A percentile compares a stretch with the other conserved stretches of the same genome.
Evolutionary conservation across 2,113 vertebrate genomes (phyloP).

Genomic region (Oncorhynchus keta): DNA sequence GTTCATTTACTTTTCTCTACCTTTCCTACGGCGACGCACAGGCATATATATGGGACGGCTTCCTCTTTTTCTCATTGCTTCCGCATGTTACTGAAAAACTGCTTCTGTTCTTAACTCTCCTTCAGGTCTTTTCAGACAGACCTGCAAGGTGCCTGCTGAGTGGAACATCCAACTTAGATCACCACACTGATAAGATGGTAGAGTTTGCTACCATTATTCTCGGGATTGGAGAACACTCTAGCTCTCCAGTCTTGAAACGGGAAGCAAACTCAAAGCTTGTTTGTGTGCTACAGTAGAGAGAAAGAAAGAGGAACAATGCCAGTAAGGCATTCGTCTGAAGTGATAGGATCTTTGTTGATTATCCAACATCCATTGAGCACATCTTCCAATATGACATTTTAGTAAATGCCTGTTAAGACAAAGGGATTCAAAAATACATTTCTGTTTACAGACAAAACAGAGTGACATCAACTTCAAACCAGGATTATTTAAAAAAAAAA

Average conservation of each 20-base stretch:
- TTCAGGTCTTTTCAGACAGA: conserved; percentile 16
- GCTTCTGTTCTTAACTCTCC: conserved; percentile 21
- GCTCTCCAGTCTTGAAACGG: not conserved
- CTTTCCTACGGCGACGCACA: conserved; percentile 14
- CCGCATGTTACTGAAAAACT: conserved; percentile 12
- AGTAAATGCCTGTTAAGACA: conserved; percentile 8
- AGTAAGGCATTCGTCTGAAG: not conserved
- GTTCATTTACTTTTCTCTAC: conserved; percentile 20
- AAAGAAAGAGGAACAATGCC: not conserved
- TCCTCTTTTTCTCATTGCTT: conserved; percentile 15
- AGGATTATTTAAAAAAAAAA: not conserved
- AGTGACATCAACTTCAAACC: not conserved
- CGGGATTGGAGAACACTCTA: not conserved
- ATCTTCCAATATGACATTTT: not conserved
- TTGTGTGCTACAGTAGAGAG: not conserved
- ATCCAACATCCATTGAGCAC: not conserved
- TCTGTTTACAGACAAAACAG: not conserved
- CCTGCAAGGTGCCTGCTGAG: conserved; percentile 17
- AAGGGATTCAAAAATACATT: conserved; percentile 8
- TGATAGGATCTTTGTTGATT: not conserved
- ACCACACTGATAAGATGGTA: conserved; percentile 6
- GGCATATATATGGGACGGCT: conserved; percentile 12
- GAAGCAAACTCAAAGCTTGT: not conserved
- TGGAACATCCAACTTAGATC: conserved; percentile 20
- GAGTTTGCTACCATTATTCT: conserved; percentile 2